A percentile compares a stretch with the other conserved stretches of the same genome.
Conservation (phyloP, 2,888 invertebrate genomes). For the Ellobium chinense region DNA sequence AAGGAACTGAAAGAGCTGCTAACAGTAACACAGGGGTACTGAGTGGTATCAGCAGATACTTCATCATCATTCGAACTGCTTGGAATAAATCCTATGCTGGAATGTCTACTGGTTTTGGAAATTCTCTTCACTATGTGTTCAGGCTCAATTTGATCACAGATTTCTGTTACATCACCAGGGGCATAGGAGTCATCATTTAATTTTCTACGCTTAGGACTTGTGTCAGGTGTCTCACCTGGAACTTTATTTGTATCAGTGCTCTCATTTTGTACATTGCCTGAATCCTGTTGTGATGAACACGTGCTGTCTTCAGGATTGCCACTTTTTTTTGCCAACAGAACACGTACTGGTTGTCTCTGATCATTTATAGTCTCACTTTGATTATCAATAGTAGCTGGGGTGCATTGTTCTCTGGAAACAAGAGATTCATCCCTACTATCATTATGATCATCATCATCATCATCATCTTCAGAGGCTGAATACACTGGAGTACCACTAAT, state of each 20-base stretch:
- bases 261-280: background rate
- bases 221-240: too few species aligned
- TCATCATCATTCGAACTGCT: constrained; percentile 2
- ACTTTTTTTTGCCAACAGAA: constrained; percentile 4
- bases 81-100: background rate
- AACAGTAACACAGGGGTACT: background rate
- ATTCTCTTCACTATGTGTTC: background rate
- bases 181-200: background rate
- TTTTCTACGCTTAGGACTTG: background rate
- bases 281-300: background rate
- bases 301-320: background rate
- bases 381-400: too few species aligned
- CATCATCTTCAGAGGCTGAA: constrained; percentile 43
- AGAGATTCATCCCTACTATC: too few species aligned
- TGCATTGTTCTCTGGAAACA: too few species aligned
- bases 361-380: background rate
- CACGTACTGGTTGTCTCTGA: too few species aligned
- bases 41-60: background rate
- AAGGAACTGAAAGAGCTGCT: background rate
- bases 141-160: background rate
- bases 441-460: constrained; percentile 22
- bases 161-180: background rate
- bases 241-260: too few species aligned
- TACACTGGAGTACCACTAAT: constrained; percentile 1
- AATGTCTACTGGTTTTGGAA: background rate